Base-by-base conservation (phyloP, 2,797 vertebrate genomes). In the Acipenser oxyrinchus region DNA sequence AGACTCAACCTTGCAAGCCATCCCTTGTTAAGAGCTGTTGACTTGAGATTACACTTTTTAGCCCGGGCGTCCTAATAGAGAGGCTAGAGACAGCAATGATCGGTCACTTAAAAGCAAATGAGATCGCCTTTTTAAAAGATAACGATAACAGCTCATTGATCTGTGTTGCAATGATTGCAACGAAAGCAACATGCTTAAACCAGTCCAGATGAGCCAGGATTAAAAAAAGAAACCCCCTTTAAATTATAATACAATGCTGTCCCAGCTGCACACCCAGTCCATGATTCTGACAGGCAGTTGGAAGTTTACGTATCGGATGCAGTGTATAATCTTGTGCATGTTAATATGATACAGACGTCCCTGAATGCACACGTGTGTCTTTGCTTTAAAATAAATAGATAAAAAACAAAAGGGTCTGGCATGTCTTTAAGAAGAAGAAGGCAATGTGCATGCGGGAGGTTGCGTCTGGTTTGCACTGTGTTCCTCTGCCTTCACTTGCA, bases 391-490 rank as follows among this genome's bases (percentile, higher is more conserved):
- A 64, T 62, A 66, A 48, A 64, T 18, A 18, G 1, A 18, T 18
- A 18, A 68, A 70, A 62, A 61, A 53, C 57, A 68, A 72, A 71
- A 4, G 62, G 66, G 59, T 12, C 66, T 1, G 37, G 66, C 81
- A 78, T 81, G 76, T 79, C 73, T 74, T 71, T 73, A 76, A 83
- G 23, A 37, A 37, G 23, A 37, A 37, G 23, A 18, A 18, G 15
- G 23, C 83, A 86, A 90, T 89, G 84, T 84, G 87, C 76, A 86
- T 81, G 81, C 87, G 83, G 88, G 89, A 84, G 85, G 86, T 83
- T 83, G 75, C 76, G 74, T 10, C 13, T 75, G 76, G 74, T 79
- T 79, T 79, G 81, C 71, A 77, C 74, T 69, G 78, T 72, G 70
- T 65, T 66, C 51, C 70, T 75, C 15, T 18, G 15, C 15, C 15